Evolutionary conservation across 2,113 vertebrate genomes (phyloP), one percentile per base, ranked within the genome.

Genomic region (Egretta garzetta): DNA sequence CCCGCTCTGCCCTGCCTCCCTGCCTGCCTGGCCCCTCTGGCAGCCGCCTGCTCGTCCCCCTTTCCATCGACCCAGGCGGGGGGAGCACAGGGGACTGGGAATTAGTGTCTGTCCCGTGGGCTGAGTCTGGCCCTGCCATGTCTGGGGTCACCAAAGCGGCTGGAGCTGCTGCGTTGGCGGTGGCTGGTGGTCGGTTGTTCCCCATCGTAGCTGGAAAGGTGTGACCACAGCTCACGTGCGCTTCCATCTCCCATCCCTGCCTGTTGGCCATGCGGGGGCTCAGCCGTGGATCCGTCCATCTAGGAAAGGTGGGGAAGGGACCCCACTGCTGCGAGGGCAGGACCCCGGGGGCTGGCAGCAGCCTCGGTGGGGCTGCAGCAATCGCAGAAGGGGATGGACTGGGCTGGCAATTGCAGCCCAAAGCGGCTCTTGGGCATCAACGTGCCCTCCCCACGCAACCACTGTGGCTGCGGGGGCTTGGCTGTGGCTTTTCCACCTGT

Each of bases 241-340:
- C 43, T 28, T n/a, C 45, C 4, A 2, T 23, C 47, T 9, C 13
- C 55, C 11, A 1, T 27, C 26, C 28, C 59, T 35, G 58, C 20
- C 1, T 1, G 15, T 8, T 28, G 56, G 14, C 26, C 50, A 15
- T 4, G 17, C 26, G 5, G 7, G 53, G 45, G 43, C 32, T 35
- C 1, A 7, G 60, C 4, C 1, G 0, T 7, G 26, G 43, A 59
- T 33, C 70, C 0, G 0, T 49, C 35, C 2, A 1, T 12, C 70
- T 4, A 9, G 32, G 43, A 45, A 45, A 59, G 70, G 26, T 10
- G 18, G 19, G 45, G 66, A 47, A 5, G 32, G 43, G 28, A 21
- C 28, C 53, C 28, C 10, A 7, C 11, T 28, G 47, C 64, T n/a
- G 75, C 2, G 16, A 21, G 33, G 52, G 43, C 10, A 5, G n/a